Evolutionary conservation across 2,888 invertebrate species (phyloP).

Genomic region (Agrotis ipsilon): DNA sequence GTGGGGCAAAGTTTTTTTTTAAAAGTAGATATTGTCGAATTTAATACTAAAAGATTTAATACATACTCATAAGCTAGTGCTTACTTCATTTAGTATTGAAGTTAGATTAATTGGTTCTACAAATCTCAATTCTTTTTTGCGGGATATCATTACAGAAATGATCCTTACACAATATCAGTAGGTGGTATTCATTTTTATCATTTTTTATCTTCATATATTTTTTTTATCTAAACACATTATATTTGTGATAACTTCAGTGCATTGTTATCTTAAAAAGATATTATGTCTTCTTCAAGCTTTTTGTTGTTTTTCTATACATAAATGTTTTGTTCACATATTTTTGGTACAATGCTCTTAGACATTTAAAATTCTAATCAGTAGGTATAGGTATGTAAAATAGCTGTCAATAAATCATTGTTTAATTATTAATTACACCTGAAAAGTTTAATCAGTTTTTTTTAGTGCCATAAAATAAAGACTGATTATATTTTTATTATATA

Average conservation of each 20-base stretch:
- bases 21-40: too few species aligned
- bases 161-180: background rate
- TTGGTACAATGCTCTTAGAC: background rate
- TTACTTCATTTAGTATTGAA: too few species aligned
- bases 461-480: too few species aligned
- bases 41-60: too few species aligned
- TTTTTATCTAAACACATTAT: constrained; percentile 9
- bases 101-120: too few species aligned
- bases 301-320: background rate
- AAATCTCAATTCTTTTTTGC: too few species aligned
- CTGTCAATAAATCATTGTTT: background rate
- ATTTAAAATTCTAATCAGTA: background rate
- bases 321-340: background rate
- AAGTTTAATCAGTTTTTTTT: too few species aligned
- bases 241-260: background rate
- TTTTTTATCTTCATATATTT: constrained; percentile 14
- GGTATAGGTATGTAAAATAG: background rate
- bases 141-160: too few species aligned
- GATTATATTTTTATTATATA: too few species aligned
- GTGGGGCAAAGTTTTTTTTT: too few species aligned
- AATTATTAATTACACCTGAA: background rate
- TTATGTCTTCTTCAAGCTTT: too few species aligned
- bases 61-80: too few species aligned
- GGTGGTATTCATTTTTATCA: background rate
- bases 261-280: background rate